Evolutionary conservation across 92 coral and sea anemone genomes (phyloP).

Genomic region (Heliopora coerulea): DNA sequence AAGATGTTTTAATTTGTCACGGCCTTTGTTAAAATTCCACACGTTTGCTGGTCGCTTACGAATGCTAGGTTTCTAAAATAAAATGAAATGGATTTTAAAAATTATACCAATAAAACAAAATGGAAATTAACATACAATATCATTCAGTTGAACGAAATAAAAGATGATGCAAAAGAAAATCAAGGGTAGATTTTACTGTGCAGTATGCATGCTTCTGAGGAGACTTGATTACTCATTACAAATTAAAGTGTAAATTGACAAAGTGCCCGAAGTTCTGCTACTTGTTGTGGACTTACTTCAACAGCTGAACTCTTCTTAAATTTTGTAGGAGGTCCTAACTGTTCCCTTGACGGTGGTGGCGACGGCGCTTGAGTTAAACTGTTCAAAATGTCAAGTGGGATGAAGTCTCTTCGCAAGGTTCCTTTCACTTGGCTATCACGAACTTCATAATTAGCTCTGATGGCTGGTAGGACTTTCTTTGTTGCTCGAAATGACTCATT

Average conservation of each 20-base stretch:
- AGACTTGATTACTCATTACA: too few relatives aligned
- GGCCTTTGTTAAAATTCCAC: constrained; percentile 90
- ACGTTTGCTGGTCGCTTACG: constrained; percentile 92
- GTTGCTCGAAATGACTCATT: constrained; percentile 15
- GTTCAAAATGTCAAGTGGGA: constrained; percentile 88
- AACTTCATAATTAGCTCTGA: constrained; percentile 22
- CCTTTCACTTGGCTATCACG: constrained; percentile 57
- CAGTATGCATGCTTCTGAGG: too few relatives aligned
- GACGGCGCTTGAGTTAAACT: constrained; percentile 86
- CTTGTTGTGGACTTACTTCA: constrained; percentile 59
- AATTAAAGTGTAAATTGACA: too few relatives aligned
- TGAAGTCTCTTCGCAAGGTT: constrained; percentile 78
- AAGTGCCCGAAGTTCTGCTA: too few relatives aligned
- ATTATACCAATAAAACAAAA: neutral
- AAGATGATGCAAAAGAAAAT: too few relatives aligned
- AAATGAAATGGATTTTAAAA: neutral
- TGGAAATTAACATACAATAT: neutral
- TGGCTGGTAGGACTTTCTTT: constrained; percentile 55
- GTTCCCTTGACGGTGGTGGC: constrained; percentile 91
- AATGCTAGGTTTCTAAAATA: constrained; percentile 11
- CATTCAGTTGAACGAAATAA: too few relatives aligned
- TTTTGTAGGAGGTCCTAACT: constrained; percentile 83
- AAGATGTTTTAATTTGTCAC: constrained; percentile 92
- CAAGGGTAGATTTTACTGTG: too few relatives aligned
- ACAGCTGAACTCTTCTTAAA: constrained; percentile 70